Evolutionary conservation across 2,113 vertebrate genomes (phyloP).

Genomic region (Colinus virginianus): DNA sequence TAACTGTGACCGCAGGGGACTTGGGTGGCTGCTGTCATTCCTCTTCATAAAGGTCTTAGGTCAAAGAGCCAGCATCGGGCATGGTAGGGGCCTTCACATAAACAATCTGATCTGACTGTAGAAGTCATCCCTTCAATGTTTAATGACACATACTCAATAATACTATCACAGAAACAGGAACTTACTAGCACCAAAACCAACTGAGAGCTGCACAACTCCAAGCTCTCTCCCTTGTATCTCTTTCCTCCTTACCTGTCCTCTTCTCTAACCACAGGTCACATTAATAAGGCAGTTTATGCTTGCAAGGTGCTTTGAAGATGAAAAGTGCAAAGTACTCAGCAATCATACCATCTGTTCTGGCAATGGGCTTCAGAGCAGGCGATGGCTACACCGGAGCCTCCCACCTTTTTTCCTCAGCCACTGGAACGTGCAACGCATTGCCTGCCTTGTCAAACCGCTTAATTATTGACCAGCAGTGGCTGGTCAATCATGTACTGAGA

Average conservation of each 20-base stretch:
- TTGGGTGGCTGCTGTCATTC: neutral
- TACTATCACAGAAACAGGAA: neutral
- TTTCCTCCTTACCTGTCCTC: neutral
- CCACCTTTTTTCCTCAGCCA: neutral
- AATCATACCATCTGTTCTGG: neutral
- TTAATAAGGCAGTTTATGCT: neutral
- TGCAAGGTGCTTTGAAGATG: neutral
- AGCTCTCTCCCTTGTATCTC: rapidly evolving
- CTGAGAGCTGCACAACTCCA: neutral
- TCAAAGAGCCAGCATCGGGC: neutral
- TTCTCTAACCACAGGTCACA: neutral
- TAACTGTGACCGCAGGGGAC: neutral
- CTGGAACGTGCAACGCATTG: rapidly evolving
- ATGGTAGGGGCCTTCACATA: neutral
- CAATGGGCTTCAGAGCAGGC: neutral
- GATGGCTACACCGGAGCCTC: rapidly evolving
- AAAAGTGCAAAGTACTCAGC: neutral
- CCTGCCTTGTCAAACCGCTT: neutral
- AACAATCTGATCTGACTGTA: neutral
- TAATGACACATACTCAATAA: neutral
- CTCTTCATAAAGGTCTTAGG: rapidly evolving
- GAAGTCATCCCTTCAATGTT: neutral
- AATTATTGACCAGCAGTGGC: neutral
- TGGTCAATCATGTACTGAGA: rapidly evolving
- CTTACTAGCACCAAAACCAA: neutral